These are phyloP conservation scores for Colletes collaris DNA, from an alignment of 2,888 invertebrate genomes.

Conservation along the genomic window DNA sequence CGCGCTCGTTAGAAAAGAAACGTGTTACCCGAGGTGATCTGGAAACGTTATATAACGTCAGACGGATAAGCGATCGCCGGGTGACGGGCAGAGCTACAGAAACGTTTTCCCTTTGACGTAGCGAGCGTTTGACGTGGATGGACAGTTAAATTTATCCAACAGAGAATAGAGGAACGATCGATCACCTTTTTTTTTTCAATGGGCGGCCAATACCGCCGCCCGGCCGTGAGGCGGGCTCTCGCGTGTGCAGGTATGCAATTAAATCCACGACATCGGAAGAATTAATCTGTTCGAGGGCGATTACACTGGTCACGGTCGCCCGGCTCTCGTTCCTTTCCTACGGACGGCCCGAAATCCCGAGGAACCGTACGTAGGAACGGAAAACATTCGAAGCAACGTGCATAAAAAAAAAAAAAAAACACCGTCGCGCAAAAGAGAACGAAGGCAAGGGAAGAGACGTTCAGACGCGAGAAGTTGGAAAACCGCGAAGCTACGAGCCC, in stretches of 20 bases:
- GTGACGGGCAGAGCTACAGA: constrained; percentile 66
- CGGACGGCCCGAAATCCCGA: not conserved
- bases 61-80: constrained; percentile 63
- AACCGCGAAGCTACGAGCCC: constrained; percentile 26
- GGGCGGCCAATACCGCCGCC: constrained; percentile 54
- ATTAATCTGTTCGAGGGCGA: constrained; percentile 54
- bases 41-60: constrained; percentile 58
- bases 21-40: constrained; percentile 3
- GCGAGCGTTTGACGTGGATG: constrained; percentile 70
- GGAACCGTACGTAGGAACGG: no score
- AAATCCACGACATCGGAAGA: constrained; percentile 61
- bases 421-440: not conserved
- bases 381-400: no score
- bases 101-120: constrained; percentile 70
- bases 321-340: not conserved
- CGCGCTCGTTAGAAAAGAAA: constrained; percentile 19
- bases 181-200: constrained; percentile 62
- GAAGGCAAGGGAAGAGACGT: not conserved
- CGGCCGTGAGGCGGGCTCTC: constrained; percentile 34
- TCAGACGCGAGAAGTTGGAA: constrained; percentile 9
- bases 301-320: constrained; percentile 16
- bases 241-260: constrained; percentile 59
- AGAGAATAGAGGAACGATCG: constrained; percentile 67
- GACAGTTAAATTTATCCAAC: constrained; percentile 72
- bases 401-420: not conserved